Percentiles rank a stretch among this genome's conserved stretches.
These are phyloP conservation scores for Ruditapes philippinarum DNA, from an alignment of 1,140 invertebrate species.

Conservation along the genomic window DNA sequence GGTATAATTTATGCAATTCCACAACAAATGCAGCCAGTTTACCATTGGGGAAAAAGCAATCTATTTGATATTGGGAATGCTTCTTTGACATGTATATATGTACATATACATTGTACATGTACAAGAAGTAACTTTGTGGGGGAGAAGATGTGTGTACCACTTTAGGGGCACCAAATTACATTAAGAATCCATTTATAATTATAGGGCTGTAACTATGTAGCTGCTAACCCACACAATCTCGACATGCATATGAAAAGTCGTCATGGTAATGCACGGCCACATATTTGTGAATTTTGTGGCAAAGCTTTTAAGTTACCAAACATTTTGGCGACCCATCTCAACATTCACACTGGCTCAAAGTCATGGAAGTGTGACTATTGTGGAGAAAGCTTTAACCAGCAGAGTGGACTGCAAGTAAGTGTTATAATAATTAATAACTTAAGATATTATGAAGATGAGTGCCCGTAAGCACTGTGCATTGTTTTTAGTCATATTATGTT, in stretches of 20 bases:
- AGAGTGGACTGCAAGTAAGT: slow-evolving; percentile 61
- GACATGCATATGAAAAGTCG: slow-evolving; percentile 63
- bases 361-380: slow-evolving; percentile 52
- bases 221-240: slow-evolving; percentile 58
- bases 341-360: slow-evolving; percentile 58
- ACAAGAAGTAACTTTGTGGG: too few species aligned
- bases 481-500: too few species aligned
- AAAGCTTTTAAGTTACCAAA: slow-evolving; percentile 62
- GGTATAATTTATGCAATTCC: too few species aligned
- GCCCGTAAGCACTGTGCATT: too few species aligned
- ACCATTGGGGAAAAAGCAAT: too few species aligned
- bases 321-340: slow-evolving; percentile 51
- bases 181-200: slow-evolving; percentile 15
- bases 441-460: too few species aligned
- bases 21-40: too few species aligned
- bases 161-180: background rate
- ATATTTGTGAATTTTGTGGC: slow-evolving; percentile 67
- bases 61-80: too few species aligned
- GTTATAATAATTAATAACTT: too few species aligned
- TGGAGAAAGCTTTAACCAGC: slow-evolving; percentile 60
- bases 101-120: too few species aligned
- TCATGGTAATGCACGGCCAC: slow-evolving; percentile 50
- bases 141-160: too few species aligned
- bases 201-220: slow-evolving; percentile 66
- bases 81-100: too few species aligned